These are phyloP conservation scores for Zelleria hepariella DNA, from an alignment of 2,888 invertebrate species.

Conservation along the genomic window DNA sequence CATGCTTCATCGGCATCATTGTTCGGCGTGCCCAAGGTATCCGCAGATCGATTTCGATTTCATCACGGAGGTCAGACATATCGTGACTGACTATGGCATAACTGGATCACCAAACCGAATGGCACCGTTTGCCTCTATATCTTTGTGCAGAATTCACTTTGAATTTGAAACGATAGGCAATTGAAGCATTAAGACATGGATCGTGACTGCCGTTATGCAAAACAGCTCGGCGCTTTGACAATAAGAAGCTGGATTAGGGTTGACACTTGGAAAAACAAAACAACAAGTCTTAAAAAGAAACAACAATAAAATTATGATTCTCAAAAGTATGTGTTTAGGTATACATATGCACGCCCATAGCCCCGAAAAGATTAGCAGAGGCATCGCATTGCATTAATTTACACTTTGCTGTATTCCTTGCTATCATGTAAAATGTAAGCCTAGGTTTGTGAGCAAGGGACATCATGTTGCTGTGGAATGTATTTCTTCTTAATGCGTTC, in stretches of 20 bases:
- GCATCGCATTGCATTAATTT: too few species aligned
- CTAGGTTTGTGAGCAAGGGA: too few species aligned
- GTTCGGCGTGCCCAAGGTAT: neutral
- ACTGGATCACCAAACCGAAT: slow-evolving; percentile 48
- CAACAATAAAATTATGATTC: too few species aligned
- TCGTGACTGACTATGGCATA: slow-evolving; percentile 48
- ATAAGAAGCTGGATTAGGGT: slow-evolving; percentile 29
- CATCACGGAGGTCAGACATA: slow-evolving; percentile 48
- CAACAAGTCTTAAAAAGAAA: neutral
- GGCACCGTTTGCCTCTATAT: slow-evolving; percentile 42
- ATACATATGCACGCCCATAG: too few species aligned
- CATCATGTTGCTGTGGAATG: too few species aligned
- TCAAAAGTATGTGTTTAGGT: too few species aligned
- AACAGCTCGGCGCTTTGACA: slow-evolving; percentile 36
- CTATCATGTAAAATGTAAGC: too few species aligned
- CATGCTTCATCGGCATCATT: neutral
- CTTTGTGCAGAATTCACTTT: slow-evolving; percentile 35
- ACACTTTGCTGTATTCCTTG: too few species aligned
- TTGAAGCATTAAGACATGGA: slow-evolving; percentile 42
- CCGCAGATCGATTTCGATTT: slow-evolving; percentile 45
- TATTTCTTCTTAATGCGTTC: too few species aligned
- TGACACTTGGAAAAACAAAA: slow-evolving; percentile 20
- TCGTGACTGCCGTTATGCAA: slow-evolving; percentile 63
- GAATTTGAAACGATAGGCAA: slow-evolving; percentile 43
- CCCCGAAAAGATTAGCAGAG: too few species aligned